Evolutionary conservation across 2,888 invertebrate species (phyloP).

Genomic region (Eupithecia centaureata): DNA sequence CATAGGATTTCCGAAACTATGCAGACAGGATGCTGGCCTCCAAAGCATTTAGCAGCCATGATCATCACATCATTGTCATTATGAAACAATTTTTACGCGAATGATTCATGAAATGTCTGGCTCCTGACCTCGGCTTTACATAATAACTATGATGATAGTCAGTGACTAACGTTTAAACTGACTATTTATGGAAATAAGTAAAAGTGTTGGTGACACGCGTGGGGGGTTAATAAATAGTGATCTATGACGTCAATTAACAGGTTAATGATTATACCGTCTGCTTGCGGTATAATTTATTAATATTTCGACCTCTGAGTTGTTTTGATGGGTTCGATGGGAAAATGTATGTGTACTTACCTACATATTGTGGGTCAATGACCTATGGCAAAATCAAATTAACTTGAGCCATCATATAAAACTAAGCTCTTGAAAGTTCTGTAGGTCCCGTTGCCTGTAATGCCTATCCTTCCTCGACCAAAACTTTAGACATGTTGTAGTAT

Average conservation of each 20-base stretch:
- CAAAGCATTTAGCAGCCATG: background rate
- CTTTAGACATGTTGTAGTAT: too few relatives aligned
- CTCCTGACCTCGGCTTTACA: constrained; percentile 60
- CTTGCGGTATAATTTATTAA: background rate
- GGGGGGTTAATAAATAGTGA: constrained; percentile 50
- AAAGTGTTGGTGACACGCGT: constrained; percentile 53
- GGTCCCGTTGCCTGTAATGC: background rate
- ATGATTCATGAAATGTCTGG: constrained; percentile 56
- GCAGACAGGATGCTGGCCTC: constrained; percentile 10
- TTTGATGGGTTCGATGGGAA: background rate
- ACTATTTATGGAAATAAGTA: constrained; percentile 60
- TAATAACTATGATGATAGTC: constrained; percentile 46
- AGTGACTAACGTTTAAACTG: constrained; percentile 54
- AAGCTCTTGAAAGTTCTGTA: background rate
- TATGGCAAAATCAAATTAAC: too few relatives aligned
- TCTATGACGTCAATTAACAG: constrained; percentile 28
- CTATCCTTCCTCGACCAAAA: background rate
- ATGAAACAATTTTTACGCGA: constrained; percentile 46
- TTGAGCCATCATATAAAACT: background rate
- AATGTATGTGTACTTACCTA: too few relatives aligned
- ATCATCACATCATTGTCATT: constrained; percentile 8
- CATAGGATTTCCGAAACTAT: constrained; percentile 9
- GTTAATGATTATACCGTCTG: constrained; percentile 12
- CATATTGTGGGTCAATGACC: too few relatives aligned
- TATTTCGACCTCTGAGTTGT: background rate